phyloP scores from a whole-genome alignment of 2,888 invertebrate genomes.

The Pinctada fucata region DNA sequence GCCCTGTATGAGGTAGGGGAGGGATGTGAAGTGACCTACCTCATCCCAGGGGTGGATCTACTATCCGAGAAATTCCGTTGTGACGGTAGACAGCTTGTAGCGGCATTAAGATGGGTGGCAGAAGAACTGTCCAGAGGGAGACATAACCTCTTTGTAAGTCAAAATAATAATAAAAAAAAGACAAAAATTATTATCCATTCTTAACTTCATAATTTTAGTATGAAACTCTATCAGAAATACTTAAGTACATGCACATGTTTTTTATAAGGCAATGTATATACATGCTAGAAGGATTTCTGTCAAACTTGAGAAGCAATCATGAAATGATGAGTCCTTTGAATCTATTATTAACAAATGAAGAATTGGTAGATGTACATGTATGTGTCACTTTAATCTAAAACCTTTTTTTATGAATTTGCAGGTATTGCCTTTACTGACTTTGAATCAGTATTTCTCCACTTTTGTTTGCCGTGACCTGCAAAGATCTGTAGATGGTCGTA shows the following conservation, averaged over 20 bases:
- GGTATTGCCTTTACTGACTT: constrained; percentile 74
- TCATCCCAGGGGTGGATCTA: constrained; percentile 74
- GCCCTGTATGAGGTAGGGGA: constrained; percentile 75
- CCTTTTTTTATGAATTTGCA: constrained; percentile 42
- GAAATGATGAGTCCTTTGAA: no score
- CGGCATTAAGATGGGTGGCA: constrained; percentile 73
- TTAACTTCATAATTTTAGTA: no score
- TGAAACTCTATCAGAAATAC: no score
- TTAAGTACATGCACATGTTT: neutral
- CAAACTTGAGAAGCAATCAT: no score
- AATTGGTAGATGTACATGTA: no score
- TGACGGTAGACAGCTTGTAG: constrained; percentile 72
- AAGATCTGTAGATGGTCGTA: constrained; percentile 73
- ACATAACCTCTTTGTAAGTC: constrained; percentile 74
- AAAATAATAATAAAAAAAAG: neutral
- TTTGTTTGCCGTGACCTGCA: constrained; percentile 74
- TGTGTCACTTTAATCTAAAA: neutral
- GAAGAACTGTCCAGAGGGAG: constrained; percentile 73
- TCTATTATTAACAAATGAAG: no score
- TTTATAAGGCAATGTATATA: no score
- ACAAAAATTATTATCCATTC: neutral
- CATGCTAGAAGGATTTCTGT: no score
- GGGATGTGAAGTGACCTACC: constrained; percentile 72
- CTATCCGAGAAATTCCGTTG: constrained; percentile 74
- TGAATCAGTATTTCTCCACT: constrained; percentile 75